Conservation (phyloP, 2,113 vertebrate species). For the Muntiacus muntjak region DNA sequence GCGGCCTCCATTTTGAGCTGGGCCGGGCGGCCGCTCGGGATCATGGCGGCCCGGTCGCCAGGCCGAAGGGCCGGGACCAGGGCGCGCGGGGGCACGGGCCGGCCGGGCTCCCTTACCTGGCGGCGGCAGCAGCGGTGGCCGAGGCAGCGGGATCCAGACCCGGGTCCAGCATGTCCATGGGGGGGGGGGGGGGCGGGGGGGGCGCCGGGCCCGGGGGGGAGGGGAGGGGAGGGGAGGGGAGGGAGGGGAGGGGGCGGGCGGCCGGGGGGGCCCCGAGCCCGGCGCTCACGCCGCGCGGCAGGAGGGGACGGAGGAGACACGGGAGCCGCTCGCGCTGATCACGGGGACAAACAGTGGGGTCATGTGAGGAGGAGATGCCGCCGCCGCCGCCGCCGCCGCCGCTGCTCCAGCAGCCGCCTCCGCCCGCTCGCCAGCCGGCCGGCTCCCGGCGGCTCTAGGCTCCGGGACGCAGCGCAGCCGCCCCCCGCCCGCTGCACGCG, state of each 20-base stretch:
- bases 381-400: slow-evolving; percentile 70
- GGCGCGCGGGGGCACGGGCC: slow-evolving; percentile 49
- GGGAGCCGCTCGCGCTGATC: slow-evolving; percentile 84
- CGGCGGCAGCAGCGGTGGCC: slow-evolving; percentile 74
- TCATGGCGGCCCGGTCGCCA: slow-evolving; percentile 57
- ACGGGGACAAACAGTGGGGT: slow-evolving; percentile 96
- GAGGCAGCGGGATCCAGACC: slow-evolving; percentile 83
- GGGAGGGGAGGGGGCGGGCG: slow-evolving; percentile 27
- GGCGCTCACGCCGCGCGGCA: slow-evolving; percentile 77
- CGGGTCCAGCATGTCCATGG: slow-evolving; percentile 92
- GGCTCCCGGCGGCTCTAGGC: neutral
- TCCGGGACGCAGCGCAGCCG: slow-evolving; percentile 31
- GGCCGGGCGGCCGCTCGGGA: slow-evolving; percentile 55
- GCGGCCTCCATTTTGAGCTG: slow-evolving; percentile 74
- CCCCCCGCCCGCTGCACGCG: slow-evolving; percentile 51
- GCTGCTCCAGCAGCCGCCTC: slow-evolving; percentile 63
- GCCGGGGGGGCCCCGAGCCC: slow-evolving; percentile 58
- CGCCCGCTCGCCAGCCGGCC: slow-evolving; percentile 58
- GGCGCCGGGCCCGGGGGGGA: neutral
- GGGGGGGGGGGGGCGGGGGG: slow-evolving; percentile 38
- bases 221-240: neutral
- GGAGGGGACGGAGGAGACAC: slow-evolving; percentile 78
- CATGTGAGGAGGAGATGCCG: slow-evolving; percentile 88
- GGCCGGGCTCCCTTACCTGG: slow-evolving; percentile 84
- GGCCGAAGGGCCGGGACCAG: neutral